A percentile compares a stretch with the other conserved stretches of the same genome.
phyloP scores from a whole-genome alignment of 2,888 invertebrate species.

The Mylabris sibirica region DNA sequence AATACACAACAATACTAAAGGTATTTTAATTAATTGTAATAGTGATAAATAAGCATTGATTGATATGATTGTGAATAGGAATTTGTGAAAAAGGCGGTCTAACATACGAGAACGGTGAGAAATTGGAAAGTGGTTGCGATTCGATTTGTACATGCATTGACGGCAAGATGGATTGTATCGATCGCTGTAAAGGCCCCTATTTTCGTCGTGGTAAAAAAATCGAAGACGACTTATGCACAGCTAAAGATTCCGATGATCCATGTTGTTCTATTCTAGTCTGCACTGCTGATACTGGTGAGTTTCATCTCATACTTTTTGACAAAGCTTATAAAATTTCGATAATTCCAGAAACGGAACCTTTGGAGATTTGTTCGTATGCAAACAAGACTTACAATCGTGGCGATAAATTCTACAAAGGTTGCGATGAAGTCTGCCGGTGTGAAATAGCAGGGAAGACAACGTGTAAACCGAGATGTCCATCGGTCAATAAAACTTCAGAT shows the following conservation, averaged over 20 bases:
- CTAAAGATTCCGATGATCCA: conserved; percentile 74
- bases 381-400: conserved; percentile 77
- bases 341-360: conserved; percentile 56
- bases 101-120: conserved; percentile 71
- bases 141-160: conserved; percentile 77
- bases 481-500: conserved; percentile 68
- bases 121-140: conserved; percentile 77
- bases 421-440: conserved; percentile 80
- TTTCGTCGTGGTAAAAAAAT: conserved; percentile 73
- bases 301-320: not conserved
- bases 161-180: conserved; percentile 76
- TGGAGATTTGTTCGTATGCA: conserved; percentile 70
- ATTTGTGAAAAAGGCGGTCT: conserved; percentile 59
- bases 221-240: conserved; percentile 76
- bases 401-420: conserved; percentile 80
- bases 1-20: conserved; percentile 31
- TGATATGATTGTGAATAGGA: conserved; percentile 31
- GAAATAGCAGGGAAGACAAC: conserved; percentile 70
- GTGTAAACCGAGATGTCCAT: conserved; percentile 66
- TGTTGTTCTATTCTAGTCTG: conserved; percentile 77
- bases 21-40: too few species aligned
- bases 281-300: conserved; percentile 67
- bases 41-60: too few species aligned
- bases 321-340: not conserved
- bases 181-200: conserved; percentile 73